Evolutionary conservation across 2,797 vertebrate species (phyloP), one percentile per base, ranked within the genome.

Genomic region (Pampus argenteus): DNA sequence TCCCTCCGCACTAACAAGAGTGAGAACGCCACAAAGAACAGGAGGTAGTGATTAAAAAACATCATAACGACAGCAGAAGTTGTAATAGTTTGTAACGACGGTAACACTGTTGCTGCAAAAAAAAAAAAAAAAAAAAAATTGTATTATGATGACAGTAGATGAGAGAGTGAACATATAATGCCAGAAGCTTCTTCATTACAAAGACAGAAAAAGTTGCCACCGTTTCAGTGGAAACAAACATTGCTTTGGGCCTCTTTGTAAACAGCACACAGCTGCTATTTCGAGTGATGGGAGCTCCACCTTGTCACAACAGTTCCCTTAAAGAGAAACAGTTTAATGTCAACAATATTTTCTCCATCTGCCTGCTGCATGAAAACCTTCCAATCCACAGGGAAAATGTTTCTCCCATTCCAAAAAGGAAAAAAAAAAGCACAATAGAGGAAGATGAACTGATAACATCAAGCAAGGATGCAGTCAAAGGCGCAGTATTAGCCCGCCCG

Each of bases 321-420:
- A 94, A 94, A 94, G 92, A 94, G 91, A 89, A 94, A 94, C 93
- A 94, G 93, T 95, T 95, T 94, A 95, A 94, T 94, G 93, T 95
- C 94, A 95, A 93, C 93, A 94, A 89, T 93, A 93, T 92, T 93
- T 93, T 93, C 92, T 94, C 93, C 91, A 93, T 94, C 92, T 94
- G 93, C 92, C 92, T 93, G 82, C 91, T 91, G n/a, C 89, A 92
- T 88, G 79, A 92, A 93, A 94, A 91, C 89, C 91, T 88, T 72
- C 74, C 86, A 80, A 90, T 93, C 89, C 92, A 88, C 90, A 70
- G 85, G 91, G 91, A 93, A 81, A 90, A 83, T 82, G 67, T 85
- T 90, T 78, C 87, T 88, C 81, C 78, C 70, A 60, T 83, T 88
- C 74, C 79, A 71, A 86, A 85, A 81, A 79, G 75, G 20, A 47